Conservation (phyloP, 2,888 invertebrate species). For the Panopea generosa region DNA sequence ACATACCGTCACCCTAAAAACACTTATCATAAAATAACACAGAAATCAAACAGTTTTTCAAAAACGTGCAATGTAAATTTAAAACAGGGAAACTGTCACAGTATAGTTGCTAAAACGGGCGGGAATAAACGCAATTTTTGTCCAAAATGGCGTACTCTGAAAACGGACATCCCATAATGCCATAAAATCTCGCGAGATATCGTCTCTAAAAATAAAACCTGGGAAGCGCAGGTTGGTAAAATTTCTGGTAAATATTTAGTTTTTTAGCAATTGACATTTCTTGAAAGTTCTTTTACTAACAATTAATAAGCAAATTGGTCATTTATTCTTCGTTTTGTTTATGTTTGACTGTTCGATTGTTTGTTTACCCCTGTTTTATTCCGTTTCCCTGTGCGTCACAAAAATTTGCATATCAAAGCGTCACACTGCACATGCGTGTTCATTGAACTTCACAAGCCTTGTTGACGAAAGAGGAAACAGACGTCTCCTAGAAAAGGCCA, state of each 20-base stretch:
- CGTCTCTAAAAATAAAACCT: conserved; percentile 27
- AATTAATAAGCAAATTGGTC: background rate
- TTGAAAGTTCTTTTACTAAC: no score
- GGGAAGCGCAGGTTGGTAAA: conserved; percentile 10
- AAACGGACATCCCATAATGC: conserved; percentile 65
- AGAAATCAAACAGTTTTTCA: background rate
- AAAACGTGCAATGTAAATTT: background rate
- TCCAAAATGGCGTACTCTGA: conserved; percentile 76
- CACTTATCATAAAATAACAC: background rate
- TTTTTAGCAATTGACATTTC: background rate
- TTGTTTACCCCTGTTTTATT: conserved; percentile 7
- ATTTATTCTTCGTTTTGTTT: background rate
- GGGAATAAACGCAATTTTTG: conserved; percentile 69
- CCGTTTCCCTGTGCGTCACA: conserved; percentile 57
- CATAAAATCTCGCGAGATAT: conserved; percentile 54
- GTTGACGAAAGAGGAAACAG: conserved; percentile 60
- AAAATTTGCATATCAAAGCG: conserved; percentile 73
- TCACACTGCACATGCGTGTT: conserved; percentile 74
- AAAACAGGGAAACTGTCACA: background rate
- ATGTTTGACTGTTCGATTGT: background rate
- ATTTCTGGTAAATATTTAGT: conserved; percentile 1
- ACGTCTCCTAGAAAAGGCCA: conserved; percentile 31
- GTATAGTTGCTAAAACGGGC: conserved; percentile 58
- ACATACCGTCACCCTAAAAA: background rate
- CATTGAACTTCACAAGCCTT: conserved; percentile 68